Base-by-base conservation (phyloP, 2,113 vertebrate species). In the Monopterus albus region DNA sequence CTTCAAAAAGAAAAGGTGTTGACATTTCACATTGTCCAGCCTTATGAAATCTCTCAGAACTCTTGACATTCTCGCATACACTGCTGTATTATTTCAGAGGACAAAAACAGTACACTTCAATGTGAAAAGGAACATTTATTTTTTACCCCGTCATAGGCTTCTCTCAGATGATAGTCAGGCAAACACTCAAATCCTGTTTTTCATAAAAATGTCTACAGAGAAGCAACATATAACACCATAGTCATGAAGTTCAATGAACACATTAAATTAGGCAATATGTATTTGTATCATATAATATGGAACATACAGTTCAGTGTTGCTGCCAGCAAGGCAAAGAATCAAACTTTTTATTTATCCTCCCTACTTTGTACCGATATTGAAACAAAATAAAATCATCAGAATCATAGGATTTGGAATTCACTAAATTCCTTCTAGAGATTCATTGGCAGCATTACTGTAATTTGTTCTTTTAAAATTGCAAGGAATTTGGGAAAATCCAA, bases 81-180 rank as follows among this genome's bases (percentile, higher is more conserved):
- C 8, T 6, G 10, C 55, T 0, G 29, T 28, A 46, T 61, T 23
- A 20, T 25, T 39, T 35, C 23, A 15, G 36, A 20, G 1, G 35
- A 18, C 35, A 6, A 6, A 25, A 47, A 50, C 31, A 25, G 7
- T 33, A 73, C 49, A 46, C 40, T 53, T 62, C 64, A 43, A 68
- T 66, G 68, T 87, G 47, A 85, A 85, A 87, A 80, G 65, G 45
- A 83, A 47, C 23, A 5, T 87, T 91, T 89, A 89, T 88, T 88
- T 67, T 58, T 71, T 20, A 51, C 66, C 62, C 75, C 76, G 21
- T 76, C 64, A 75, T 45, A 68, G 45, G 72, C 57, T 59, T 23
- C 57, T 73, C 45, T 64, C 72, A 65, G 56, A 82, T 67, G 50
- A 78, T 79, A 63, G 66, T 72, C 82, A 81, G 47, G 66, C 55